Evolutionary conservation across 2,797 vertebrate species (phyloP).

Genomic region (Dendrocincla tyrannina): DNA sequence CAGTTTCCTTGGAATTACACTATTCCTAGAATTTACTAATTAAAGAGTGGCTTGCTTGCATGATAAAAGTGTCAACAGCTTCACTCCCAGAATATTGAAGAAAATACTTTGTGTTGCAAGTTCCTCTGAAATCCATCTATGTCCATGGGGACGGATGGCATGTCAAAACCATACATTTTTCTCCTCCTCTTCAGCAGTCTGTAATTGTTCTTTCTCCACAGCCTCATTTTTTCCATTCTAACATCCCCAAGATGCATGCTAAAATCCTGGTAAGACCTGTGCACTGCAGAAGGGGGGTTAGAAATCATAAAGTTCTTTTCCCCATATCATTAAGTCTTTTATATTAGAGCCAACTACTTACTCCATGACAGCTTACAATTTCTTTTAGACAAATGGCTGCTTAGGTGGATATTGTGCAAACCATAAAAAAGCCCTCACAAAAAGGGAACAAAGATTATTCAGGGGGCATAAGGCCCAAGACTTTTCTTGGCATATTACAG

Average conservation of each 20-base stretch:
- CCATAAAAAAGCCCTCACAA: background rate
- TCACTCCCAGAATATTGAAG: background rate
- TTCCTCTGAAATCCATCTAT: background rate
- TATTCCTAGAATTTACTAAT: background rate
- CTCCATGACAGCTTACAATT: background rate
- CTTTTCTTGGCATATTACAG: background rate
- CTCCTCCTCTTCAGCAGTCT: background rate
- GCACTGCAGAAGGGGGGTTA: background rate
- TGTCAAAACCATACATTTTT: background rate
- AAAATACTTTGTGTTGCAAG: background rate
- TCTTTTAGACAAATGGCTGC: background rate
- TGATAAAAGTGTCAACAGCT: background rate
- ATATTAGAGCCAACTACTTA: background rate
- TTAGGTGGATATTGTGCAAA: background rate
- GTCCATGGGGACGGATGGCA: background rate
- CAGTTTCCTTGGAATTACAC: background rate
- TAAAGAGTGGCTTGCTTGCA: background rate
- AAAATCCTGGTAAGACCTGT: background rate
- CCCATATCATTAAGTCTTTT: background rate
- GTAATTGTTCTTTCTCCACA: background rate
- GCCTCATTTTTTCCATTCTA: background rate
- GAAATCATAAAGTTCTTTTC: background rate
- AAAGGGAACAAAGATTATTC: background rate
- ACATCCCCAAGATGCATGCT: accelerated
- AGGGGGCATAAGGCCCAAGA: background rate